Evolutionary conservation across 2,113 vertebrate species (phyloP).

Genomic region (Atherinomorus stipes): DNA sequence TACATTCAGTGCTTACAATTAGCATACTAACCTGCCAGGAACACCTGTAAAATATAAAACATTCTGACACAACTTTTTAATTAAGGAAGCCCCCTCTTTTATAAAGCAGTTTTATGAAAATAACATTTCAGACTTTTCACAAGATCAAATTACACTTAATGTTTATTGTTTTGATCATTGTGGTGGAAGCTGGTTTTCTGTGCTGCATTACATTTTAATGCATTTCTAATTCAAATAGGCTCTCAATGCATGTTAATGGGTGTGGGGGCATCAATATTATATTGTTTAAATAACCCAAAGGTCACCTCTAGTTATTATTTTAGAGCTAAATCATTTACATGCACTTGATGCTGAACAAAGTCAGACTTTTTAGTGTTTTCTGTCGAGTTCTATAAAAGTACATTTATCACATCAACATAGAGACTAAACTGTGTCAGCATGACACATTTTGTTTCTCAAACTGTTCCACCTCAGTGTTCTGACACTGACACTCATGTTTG

Average conservation of each 20-base stretch:
- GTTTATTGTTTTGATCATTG: too few species aligned
- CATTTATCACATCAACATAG: slow-evolving; percentile 37
- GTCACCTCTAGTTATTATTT: background rate
- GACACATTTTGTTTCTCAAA: slow-evolving; percentile 28
- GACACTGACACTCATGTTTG: slow-evolving; percentile 21
- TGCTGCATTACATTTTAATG: slow-evolving; percentile 1
- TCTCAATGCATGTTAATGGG: background rate
- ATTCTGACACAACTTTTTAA: too few species aligned
- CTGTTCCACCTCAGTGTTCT: background rate
- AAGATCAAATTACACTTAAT: too few species aligned
- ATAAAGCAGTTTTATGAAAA: too few species aligned
- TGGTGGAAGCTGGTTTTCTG: background rate
- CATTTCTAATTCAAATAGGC: background rate
- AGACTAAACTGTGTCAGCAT: slow-evolving; percentile 25
- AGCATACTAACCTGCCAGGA: too few species aligned
- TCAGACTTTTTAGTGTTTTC: background rate
- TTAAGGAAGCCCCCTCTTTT: too few species aligned
- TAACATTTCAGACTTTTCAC: too few species aligned
- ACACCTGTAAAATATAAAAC: too few species aligned
- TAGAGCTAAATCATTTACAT: background rate
- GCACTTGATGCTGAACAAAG: background rate
- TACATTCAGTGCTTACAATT: too few species aligned
- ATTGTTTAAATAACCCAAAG: background rate
- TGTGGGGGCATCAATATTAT: background rate
- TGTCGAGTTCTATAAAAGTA: background rate